A percentile compares a stretch with the other conserved stretches of the same genome.
These are phyloP conservation scores for Pelagia noctiluca DNA, from an alignment of 30 jellyfish, hydroid and myxozoan species.

Conservation along the genomic window DNA sequence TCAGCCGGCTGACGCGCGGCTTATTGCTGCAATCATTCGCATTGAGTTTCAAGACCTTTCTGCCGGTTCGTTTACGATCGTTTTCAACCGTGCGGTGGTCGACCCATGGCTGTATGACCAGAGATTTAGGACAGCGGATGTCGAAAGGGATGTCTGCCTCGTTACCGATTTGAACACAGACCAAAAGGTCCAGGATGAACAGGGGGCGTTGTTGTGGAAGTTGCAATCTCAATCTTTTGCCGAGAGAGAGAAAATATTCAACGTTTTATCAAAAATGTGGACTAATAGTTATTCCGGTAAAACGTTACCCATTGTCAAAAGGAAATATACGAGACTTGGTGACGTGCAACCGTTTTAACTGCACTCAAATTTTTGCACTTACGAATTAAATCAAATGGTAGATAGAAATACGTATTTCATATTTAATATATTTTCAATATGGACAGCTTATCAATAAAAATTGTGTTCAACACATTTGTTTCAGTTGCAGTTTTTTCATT, in stretches of 20 bases:
- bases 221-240: constrained; percentile 78
- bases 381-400: background rate
- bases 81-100: constrained; percentile 73
- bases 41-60: constrained; percentile 83
- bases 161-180: constrained; percentile 85
- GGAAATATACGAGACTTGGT: constrained; percentile 46
- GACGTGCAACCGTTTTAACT: background rate
- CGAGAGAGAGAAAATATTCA: constrained; percentile 83
- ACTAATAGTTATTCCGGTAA: constrained; percentile 66
- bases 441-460: no score
- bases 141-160: constrained; percentile 70
- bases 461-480: no score
- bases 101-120: constrained; percentile 83
- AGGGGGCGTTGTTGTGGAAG: constrained; percentile 63
- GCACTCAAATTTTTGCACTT: background rate
- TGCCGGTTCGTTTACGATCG: constrained; percentile 72
- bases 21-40: constrained; percentile 68
- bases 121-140: constrained; percentile 73
- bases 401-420: no score
- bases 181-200: constrained; percentile 59
- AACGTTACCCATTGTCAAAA: constrained; percentile 62
- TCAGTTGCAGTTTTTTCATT: no score
- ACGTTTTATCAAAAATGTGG: constrained; percentile 85
- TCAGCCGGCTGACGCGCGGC: constrained; percentile 71
- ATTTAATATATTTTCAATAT: no score